Base-by-base conservation (phyloP, 2,113 vertebrate genomes). In the Acinonyx jubatus region DNA sequence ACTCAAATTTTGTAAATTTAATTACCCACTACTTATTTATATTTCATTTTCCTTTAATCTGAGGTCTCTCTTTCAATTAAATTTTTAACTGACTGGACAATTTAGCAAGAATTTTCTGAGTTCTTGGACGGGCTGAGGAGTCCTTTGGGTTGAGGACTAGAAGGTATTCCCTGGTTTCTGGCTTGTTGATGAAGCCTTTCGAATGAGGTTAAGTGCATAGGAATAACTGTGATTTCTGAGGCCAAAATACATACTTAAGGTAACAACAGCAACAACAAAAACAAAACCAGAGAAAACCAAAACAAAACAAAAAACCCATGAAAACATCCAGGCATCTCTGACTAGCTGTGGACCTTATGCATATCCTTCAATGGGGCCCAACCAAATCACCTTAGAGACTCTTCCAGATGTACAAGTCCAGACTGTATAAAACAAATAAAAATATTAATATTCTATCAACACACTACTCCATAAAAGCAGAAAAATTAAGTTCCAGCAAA, bases 1-100 rank as follows among this genome's bases (percentile, higher is more conserved):
- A 91, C 15, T 57, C 57, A 93, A 68, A 65, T 45, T 65, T 93
- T 94, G 55, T 95, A 81, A 45, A 3, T 68, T 93, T 96, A 36
- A 79, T 80, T 57, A 71, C 31, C 86, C 55, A 79, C 9, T 69
- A 41, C 81, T 71, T 83, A 78, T 13, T 94, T 66, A 45, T 65
- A 65, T 92, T 55, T 93, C 21, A 38, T 95, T 91, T 81, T 78
- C n/a, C 55, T 29, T 91, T 89, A 27, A 74, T 31, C 66, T 16
- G 66, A 96, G 13, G 41, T 48, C 31, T 78, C 7, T 68, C 50
- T 78, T 52, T 71, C 27, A 55, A 66, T 86, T 69, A 57, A 65
- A 15, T 85, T 71, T 86, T 71, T 65, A 80, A 88, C 21, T 69
- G 36, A 7, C 36, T 66, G 13, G 45, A 78, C 4, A 66, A 33